Base-by-base conservation (phyloP, 1,140 invertebrate species). In the Eufriesea mexicana region DNA sequence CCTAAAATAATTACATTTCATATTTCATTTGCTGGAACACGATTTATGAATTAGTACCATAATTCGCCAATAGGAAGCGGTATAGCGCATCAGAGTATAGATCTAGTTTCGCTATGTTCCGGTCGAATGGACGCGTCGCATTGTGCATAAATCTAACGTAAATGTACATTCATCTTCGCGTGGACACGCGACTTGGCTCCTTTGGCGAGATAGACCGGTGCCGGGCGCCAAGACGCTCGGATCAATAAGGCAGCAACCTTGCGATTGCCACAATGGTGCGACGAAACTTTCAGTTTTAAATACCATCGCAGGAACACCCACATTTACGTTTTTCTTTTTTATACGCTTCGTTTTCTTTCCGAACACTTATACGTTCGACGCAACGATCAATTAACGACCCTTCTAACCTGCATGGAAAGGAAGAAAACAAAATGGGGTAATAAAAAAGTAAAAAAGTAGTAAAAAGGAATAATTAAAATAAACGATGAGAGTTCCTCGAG, bases 201-300 rank as follows among this genome's bases (percentile, higher is more conserved):
- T 71, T 79, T 72, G 62, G 61, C 47, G 49, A 80, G 78, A 77
- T 77, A 76, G 72, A 72, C 74, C 49, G 49, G 20, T 57, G 72
- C 73, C 54, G 75, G 54, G 66, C 72, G 77, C 77, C 83, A 74
- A 81, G 78, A 82, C 75, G 78, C 71, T 81, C 47, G 55, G 79
- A 90, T 89, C 79, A 86, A 89, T 90, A 87, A 83, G 74, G 70
- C 72, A 71, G 67, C 64, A 89, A 85, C 83, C 76, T 87, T 89
- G 66, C 85, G 25, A 85, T 87, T 28, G 28, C 57, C 57, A 16
- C 64, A 47, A 62, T 28, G 66, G 23, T 72, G 76, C 72, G 79
- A 79, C 66, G 61, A 84, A 84, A 84, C 68, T 88, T 62, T 71
- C 72, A 57, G 83, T 88, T 89, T 82, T 82, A 62, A n/a, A 66